Conservation (phyloP, 2,113 vertebrate genomes). For the Brachionichthys hirsutus region DNA sequence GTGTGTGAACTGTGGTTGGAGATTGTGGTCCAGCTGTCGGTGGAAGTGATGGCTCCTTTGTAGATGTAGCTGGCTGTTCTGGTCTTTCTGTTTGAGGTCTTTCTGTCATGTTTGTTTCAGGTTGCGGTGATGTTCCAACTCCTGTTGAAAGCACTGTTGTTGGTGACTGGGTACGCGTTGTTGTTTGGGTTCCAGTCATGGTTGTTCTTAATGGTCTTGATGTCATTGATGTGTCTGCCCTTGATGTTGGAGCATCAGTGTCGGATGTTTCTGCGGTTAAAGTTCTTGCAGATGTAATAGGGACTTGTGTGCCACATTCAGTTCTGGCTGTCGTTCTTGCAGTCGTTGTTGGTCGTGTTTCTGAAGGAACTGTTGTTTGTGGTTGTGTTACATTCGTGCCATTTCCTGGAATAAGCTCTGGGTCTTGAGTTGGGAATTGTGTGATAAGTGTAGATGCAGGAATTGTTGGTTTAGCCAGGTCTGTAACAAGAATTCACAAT, state of each 20-base stretch:
- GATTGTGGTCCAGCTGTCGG: not conserved
- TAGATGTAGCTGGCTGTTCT: not conserved
- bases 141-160: not conserved
- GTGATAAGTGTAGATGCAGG: constrained; percentile 12
- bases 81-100: not conserved
- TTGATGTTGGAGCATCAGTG: not conserved
- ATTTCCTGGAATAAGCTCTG: not conserved
- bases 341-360: not conserved
- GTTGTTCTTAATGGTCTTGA: constrained; percentile 7
- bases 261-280: not conserved
- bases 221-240: not conserved
- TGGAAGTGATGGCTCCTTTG: not conserved
- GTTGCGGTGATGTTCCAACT: not conserved
- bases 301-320: not conserved
- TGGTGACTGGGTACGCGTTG: not conserved
- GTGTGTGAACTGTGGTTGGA: not conserved
- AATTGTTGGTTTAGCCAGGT: constrained; percentile 15
- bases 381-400: constrained; percentile 13
- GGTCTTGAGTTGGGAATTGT: constrained; percentile 12
- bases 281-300: not conserved
- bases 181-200: not conserved
- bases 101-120: not conserved
- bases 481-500: constrained; percentile 23
- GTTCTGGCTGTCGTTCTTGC: not conserved
- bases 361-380: not conserved